Evolutionary conservation across 1,140 invertebrate species (phyloP), one percentile per base, ranked within the genome.

Genomic region (Callitettix versicolor): DNA sequence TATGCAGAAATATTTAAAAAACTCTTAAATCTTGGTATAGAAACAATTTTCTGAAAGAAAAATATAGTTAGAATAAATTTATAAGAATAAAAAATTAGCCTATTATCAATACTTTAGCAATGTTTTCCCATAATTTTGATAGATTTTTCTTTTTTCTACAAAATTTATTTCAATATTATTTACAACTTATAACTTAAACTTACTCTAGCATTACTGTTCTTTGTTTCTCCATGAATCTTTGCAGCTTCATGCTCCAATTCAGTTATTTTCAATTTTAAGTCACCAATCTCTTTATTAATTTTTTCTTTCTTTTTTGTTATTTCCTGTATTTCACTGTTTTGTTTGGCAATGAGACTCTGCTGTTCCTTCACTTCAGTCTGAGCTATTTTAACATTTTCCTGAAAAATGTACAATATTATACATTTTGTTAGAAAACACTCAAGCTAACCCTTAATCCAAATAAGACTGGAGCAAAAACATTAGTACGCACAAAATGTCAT

Each of bases 221-320:
- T 65, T 63, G 69, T 47, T 66, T 85, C 70, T 54, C 68, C 66
- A 59, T 76, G 66, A 11, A 81, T 60, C 64, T 81, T 79, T 33
- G 72, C 78, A 18, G 83, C 72, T 60, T 80, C 82, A 64, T 88
- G 85, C 58, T 86, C 80, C 44, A 85, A 68, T 65, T 91, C 83
- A 66, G 91, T 85, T 7, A 94, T 81, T 61, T 87, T 78, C 1
- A 94, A 72, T 62, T 89, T 77, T 2, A 76, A 63, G 21, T 90
- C 85, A 24, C 70, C 70, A 59, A 72, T 81, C 30, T 77, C 69
- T 56, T 85, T 84, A 1, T 71, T 63, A 21, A 93, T 72, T 49
- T 82, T 75, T 24, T 90, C 85, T 65, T 85, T 86, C 52, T 79
- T 77, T 1, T 69, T 63, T 1, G 68, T 58, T 15, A 81, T 73